Base-by-base conservation (phyloP, 2,888 invertebrate species). In the Acleris sparsana region DNA sequence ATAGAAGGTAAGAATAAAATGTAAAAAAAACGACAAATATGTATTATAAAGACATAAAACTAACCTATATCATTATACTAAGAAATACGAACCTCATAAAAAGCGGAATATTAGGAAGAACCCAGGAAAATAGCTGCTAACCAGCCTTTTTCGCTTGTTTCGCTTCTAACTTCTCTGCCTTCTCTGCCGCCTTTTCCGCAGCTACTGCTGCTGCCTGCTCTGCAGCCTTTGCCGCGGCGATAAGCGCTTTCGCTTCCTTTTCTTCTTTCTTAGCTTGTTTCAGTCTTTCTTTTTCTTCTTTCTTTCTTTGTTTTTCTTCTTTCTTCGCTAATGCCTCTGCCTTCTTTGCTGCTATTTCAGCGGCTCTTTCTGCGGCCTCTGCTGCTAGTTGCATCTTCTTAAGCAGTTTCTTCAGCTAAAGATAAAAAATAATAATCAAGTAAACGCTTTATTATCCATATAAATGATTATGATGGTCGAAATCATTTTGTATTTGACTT, bases 381-480 rank as follows among this genome's bases (percentile, higher is more conserved):
- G 72, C 73, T 3, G 72, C 81, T 0, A 78, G 80, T 72, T 84
- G 82, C 72, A 84, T 81, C 72, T 85, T 87, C 79, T 84, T 86
- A 39, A 79, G 76, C 46, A 86, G 43, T 72, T 87, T 89, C 66
- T 72, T 86, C 67, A 89, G 73, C 89, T 89, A 76, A 29, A 80
- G 78, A 69, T 59, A 7, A 5, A 43, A 48, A 56, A 3, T 44
- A 49, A 7, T 13, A 4, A 3, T 33, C 33, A 33, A 33, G 33
- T 33, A 33, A 33, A 33, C 9, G 0, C 9, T 33, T 33, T 0
- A 33, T 3, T 33, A 3, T 33, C 33, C 29, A 9, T 33, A 33
- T 3, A 9, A 9, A 33, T 33, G 9, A 33, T 33, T 33, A 9
- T 33, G 33, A 9, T 33, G 33, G 33, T 33, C 9, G 9, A 33